Percentiles rank a stretch among this genome's conserved stretches.
phyloP scores from a whole-genome alignment of 1,140 invertebrate genomes.

The Theocolax elegans region DNA sequence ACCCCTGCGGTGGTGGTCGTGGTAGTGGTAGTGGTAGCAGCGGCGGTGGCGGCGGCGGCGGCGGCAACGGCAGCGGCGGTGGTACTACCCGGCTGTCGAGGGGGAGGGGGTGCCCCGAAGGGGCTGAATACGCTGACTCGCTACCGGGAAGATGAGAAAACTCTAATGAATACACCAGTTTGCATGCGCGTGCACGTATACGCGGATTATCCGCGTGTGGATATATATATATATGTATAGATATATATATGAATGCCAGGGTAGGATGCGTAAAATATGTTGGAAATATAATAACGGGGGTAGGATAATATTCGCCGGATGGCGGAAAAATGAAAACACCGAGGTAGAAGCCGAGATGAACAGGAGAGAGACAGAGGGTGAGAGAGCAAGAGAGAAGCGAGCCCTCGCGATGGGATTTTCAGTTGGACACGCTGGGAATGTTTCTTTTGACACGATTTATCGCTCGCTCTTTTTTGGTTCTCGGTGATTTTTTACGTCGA shows the following conservation, averaged over 20 bases:
- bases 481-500: no score
- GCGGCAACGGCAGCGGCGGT: not conserved
- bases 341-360: not conserved
- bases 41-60: not conserved
- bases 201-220: not conserved
- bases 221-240: not conserved
- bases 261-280: constrained; percentile 34
- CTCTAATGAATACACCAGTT: constrained; percentile 36
- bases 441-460: no score
- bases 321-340: constrained; percentile 21
- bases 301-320: constrained; percentile 22
- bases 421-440: no score
- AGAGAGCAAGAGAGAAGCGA: no score
- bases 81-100: not conserved
- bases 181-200: constrained; percentile 34
- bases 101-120: not conserved
- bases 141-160: constrained; percentile 35
- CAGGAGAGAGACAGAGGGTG: no score
- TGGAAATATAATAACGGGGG: constrained; percentile 27
- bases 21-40: not conserved
- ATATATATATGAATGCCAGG: not conserved
- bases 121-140: constrained; percentile 1
- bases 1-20: not conserved
- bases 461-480: no score
- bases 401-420: no score